Conservation (phyloP, 2,797 vertebrate genomes). For the Scolopax bukidnonensis region DNA sequence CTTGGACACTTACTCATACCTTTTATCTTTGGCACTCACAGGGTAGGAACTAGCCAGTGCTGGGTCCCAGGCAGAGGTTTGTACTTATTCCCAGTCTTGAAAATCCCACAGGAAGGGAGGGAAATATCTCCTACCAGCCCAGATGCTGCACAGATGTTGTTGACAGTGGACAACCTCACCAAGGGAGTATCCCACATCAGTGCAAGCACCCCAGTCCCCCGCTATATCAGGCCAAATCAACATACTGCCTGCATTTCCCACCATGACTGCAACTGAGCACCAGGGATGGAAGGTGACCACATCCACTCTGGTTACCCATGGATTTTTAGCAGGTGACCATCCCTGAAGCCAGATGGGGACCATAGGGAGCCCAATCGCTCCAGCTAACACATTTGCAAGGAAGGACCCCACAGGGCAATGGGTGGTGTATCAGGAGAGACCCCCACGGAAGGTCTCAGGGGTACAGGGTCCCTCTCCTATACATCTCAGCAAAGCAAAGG, state of each 20-base stretch:
- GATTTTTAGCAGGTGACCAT: not conserved
- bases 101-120: not conserved
- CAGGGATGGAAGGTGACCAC: not conserved
- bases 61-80: not conserved
- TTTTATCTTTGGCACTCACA: not conserved
- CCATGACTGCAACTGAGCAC: rapidly evolving
- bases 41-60: not conserved
- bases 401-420: rapidly evolving
- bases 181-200: not conserved
- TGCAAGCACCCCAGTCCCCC: not conserved
- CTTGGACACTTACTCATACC: rapidly evolving
- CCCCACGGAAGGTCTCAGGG: no score
- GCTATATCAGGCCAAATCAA: rapidly evolving
- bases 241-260: not conserved
- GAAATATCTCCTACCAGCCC: not conserved
- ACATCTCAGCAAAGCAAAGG: no score
- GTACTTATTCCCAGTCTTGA: not conserved
- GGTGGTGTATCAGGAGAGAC: no score
- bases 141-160: not conserved
- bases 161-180: not conserved
- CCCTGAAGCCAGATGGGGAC: rapidly evolving
- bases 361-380: rapidly evolving
- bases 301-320: rapidly evolving
- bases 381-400: not conserved
- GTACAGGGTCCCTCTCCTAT: no score